These are phyloP conservation scores for Tetrax tetrax DNA, from an alignment of 2,113 vertebrate genomes.

Conservation along the genomic window DNA sequence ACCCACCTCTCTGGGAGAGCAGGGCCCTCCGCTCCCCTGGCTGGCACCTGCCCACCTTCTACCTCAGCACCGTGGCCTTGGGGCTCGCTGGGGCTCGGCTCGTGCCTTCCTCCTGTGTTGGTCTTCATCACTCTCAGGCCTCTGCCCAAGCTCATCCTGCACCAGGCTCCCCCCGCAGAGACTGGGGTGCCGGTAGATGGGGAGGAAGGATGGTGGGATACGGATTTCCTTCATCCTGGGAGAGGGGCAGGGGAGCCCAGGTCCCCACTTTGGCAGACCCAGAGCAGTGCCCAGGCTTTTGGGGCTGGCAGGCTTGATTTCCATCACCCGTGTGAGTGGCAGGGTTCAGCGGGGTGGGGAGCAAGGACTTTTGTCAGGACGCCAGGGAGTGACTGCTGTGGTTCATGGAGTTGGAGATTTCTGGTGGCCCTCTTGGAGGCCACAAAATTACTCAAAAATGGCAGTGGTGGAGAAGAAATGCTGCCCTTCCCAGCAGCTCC, in stretches of 20 bases:
- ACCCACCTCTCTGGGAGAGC: background rate
- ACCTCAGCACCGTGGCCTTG: accelerated
- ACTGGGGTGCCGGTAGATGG: accelerated
- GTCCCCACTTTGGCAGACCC: background rate
- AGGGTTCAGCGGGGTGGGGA: background rate
- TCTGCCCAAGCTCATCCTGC: background rate
- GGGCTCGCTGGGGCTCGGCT: background rate
- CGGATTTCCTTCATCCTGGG: background rate
- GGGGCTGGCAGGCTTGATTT: background rate
- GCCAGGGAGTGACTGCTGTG: background rate
- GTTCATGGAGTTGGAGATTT: background rate
- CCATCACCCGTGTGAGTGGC: accelerated
- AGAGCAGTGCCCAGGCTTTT: background rate
- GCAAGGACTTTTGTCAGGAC: background rate
- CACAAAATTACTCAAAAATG: background rate
- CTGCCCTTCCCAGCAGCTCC: background rate
- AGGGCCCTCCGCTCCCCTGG: background rate
- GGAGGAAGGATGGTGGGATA: background rate
- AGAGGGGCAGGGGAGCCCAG: background rate
- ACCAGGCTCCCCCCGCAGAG: background rate
- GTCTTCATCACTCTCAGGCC: background rate
- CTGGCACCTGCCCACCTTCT: background rate
- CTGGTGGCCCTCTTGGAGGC: background rate
- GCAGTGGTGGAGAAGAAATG: background rate
- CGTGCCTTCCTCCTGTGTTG: accelerated